Evolutionary conservation across 2,797 vertebrate genomes (phyloP), one percentile per base, ranked within the genome.

Genomic region (Sparidentex hasta): DNA sequence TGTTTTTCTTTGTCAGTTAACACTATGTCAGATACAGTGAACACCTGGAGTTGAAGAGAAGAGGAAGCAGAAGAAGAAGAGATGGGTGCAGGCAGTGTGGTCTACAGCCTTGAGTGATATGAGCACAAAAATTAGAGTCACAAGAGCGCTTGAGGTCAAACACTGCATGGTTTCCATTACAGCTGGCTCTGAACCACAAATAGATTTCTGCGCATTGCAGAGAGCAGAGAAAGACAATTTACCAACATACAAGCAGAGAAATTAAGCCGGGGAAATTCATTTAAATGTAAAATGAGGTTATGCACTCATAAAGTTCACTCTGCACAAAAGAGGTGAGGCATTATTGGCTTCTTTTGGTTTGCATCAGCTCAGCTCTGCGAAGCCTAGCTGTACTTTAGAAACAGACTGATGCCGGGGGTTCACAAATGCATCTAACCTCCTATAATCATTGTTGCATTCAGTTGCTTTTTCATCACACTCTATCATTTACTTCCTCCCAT

Each of bases 211-310:
- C 29, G 2, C 55, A 52, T 11, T 47, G 48, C 66, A 59, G 47
- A 50, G 64, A 68, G 48, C 71, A 58, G 21, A 76, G 20, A 59
- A 71, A 65, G 59, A 76, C 48, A 38, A 62, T 67, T 73, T 62
- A 64, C 38, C 51, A 81, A 79, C 38, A 74, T 20, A 44, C 62
- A 27, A 51, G 76, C 29, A 11, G 70, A 13, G 9, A 54, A 82
- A 79, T 71, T 59, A 80, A 74, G 55, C 27, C 18, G 0, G 25
- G 66, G 68, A 85, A 65, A 46, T 81, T 80, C 57, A 77, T 81
- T 74, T 83, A 74, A 79, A 87, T 82, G 74, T 73, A 65, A 78
- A 87, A 84, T 51, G 38, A 83, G 77, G 55, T 85, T 66, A 47
- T 51, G 64, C 38, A 20, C 55, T 69, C 21, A 0, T 46, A 55